Evolutionary conservation across 1,140 invertebrate species (phyloP).

Genomic region (Drosophila nebulosa): DNA sequence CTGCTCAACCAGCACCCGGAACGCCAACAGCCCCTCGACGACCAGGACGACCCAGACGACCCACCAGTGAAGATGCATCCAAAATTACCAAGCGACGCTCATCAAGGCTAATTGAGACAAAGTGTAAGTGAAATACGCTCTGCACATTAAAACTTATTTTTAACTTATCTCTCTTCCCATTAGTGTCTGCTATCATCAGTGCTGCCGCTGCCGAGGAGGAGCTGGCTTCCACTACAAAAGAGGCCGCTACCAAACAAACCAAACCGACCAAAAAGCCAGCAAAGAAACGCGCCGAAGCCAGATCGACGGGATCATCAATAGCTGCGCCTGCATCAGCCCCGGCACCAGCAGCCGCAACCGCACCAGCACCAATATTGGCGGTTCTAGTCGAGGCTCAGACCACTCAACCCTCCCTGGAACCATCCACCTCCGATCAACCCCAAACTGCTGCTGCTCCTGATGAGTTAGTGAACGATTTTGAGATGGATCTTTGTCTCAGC

Average conservation of each 20-base stretch:
- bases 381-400: constrained; percentile 51
- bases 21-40: constrained; percentile 3
- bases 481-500: constrained; percentile 45
- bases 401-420: constrained; percentile 31
- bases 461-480: constrained; percentile 12
- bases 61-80: neutral
- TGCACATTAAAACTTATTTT: neutral
- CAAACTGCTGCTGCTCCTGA: neutral
- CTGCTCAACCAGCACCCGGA: constrained; percentile 45
- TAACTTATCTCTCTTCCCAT: neutral
- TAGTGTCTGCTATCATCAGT: neutral
- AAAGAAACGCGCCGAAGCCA: constrained; percentile 49
- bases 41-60: constrained; percentile 50
- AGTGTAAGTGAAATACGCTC: constrained; percentile 29
- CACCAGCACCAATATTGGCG: constrained; percentile 3
- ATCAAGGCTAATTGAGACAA: constrained; percentile 42
- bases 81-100: constrained; percentile 46
- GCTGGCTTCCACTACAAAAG: neutral
- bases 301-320: constrained; percentile 1
- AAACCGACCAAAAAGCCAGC: constrained; percentile 42
- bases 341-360: neutral
- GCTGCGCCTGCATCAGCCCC: neutral
- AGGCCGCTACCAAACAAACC: neutral
- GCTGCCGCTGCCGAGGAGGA: constrained; percentile 32
- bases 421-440: neutral